Evolutionary conservation across 2,888 invertebrate species (phyloP), one percentile per base, ranked within the genome.

Genomic region (Seira sanloemensis): DNA sequence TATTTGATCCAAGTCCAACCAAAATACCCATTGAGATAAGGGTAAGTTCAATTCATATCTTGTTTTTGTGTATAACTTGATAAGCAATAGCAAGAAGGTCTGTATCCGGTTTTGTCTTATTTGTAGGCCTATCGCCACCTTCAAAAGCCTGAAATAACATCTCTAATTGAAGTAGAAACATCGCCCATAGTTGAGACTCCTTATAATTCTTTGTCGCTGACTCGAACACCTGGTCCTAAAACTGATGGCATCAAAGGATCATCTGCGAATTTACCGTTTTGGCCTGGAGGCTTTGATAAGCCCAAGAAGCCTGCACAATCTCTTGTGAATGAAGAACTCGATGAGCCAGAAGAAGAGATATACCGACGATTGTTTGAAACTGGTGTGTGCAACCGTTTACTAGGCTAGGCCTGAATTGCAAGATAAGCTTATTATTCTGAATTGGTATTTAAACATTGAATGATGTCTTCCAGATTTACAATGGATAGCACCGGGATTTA

Each of bases 211-310:
- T 93, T 95, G 91, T 97, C 97, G 0, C 94, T 97, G 92, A 93
- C 93, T 50, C 92, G 97, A 88, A 94, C 95, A 23, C 97, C 97
- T 0, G 93, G 95, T 58, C 94, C 95, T 7, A 93, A 95, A 1
- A 92, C 92, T 62, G 94, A 95, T 90, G 93, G 94, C 69, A 93
- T 95, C 0, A 93, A 94, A 89, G 97, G 97, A 18, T 95, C 94
- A 74, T 94, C 94, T 0, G 94, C 94, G 83, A 96, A 96, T 91
- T 95, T 94, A 90, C 97, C 97, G 0, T 98, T 98, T 91, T 94
- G 96, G 93, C 97, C 97, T 0, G 97, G 96, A 68, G 96, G 96
- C 1, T 95, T 96, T 91, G 92, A 93, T 23, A 91, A 92, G 85
- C 92, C 92, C 62, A 86, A 85, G 58, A 71, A 83, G 18, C 26